A percentile compares a stretch with the other conserved stretches of the same genome.
These are phyloP conservation scores for Spinibarbus caldwelli DNA, from an alignment of 2,797 vertebrate genomes.

Conservation along the genomic window DNA sequence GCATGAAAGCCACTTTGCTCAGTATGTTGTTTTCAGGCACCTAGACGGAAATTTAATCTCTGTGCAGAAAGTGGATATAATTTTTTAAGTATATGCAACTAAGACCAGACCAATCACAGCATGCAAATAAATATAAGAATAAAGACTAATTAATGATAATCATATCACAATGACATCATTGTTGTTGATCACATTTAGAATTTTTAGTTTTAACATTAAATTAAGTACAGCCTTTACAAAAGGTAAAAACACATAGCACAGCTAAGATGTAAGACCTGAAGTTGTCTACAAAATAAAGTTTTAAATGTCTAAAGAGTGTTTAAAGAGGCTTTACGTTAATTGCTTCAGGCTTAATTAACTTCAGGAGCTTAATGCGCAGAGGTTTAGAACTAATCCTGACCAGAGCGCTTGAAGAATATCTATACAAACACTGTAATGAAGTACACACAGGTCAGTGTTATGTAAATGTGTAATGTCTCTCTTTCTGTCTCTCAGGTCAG, in stretches of 20 bases:
- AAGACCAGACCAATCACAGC: background rate
- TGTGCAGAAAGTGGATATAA: background rate
- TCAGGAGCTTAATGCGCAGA: background rate
- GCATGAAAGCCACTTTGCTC: too few species aligned
- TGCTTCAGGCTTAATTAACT: slow-evolving; percentile 14
- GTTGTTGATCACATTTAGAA: background rate
- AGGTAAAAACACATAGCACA: background rate
- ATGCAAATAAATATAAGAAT: background rate
- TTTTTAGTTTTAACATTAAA: background rate
- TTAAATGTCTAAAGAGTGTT: slow-evolving; percentile 2
- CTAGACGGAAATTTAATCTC: background rate
- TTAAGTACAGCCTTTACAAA: background rate
- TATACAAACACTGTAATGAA: background rate
- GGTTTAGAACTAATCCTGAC: background rate
- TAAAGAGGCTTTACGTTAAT: background rate
- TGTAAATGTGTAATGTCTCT: slow-evolving; percentile 43
- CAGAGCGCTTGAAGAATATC: background rate
- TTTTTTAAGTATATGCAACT: background rate
- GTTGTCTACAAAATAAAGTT: slow-evolving; percentile 16
- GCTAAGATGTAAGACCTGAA: background rate
- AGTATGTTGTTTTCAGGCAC: background rate
- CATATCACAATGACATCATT: background rate
- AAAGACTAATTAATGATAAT: background rate
- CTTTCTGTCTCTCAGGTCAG: slow-evolving; percentile 81
- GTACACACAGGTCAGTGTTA: background rate